phyloP scores from a whole-genome alignment of 2,888 invertebrate genomes.

The Macrophya annulata region DNA sequence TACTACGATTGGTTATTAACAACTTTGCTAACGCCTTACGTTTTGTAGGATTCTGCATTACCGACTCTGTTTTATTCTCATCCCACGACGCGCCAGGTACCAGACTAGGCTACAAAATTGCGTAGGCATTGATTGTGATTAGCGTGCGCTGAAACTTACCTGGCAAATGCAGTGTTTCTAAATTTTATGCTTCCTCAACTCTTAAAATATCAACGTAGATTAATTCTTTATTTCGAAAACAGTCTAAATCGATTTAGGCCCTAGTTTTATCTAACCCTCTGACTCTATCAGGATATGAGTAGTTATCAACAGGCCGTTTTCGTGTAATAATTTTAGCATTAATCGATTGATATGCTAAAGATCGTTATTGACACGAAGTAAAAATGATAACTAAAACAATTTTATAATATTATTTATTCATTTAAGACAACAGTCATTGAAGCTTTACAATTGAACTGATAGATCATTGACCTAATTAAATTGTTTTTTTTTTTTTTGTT shows the following conservation, averaged over 20 bases:
- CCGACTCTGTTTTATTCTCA: neutral
- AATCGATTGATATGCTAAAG: neutral
- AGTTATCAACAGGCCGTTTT: neutral
- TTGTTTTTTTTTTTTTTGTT: conserved; percentile 61
- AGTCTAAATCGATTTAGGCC: neutral
- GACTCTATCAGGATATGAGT: neutral
- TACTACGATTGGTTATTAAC: neutral
- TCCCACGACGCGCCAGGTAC: too few relatives aligned
- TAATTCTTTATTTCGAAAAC: neutral
- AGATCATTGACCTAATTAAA: conserved; percentile 66
- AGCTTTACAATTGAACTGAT: conserved; percentile 72
- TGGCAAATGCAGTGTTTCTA: too few relatives aligned
- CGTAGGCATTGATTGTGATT: too few relatives aligned
- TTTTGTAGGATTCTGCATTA: neutral
- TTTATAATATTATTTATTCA: conserved; percentile 66
- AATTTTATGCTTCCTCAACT: too few relatives aligned
- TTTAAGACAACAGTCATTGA: conserved; percentile 73
- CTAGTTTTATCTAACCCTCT: neutral
- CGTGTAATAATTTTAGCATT: neutral
- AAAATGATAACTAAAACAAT: conserved; percentile 8
- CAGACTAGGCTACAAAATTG: too few relatives aligned
- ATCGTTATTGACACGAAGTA: neutral
- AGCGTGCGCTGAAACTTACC: too few relatives aligned
- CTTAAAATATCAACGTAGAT: too few relatives aligned
- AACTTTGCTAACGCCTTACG: too few relatives aligned